Evolutionary conservation across 2,797 vertebrate genomes (phyloP), one percentile per base, ranked within the genome.

Genomic region (Sebastes trivittatus): DNA sequence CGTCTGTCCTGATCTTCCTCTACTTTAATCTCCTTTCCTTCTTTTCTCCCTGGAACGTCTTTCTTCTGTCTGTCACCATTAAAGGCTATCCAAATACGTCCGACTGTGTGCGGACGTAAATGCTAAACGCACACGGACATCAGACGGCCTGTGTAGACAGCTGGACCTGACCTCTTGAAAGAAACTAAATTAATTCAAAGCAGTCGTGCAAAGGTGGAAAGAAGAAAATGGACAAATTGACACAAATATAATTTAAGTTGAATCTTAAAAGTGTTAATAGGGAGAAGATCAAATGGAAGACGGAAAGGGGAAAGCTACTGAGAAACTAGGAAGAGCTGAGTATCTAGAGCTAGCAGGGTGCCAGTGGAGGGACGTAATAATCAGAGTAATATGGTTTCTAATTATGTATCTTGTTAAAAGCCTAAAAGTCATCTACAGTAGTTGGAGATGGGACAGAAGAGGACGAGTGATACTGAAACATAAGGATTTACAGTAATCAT

Each of bases 21-120:
- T n/a, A 34, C 85, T 94, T 89, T 92, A 84, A 89, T 89, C 90
- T 86, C 73, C 52, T 74, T 81, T 70, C 6, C 56, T 56, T 75
- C 81, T 77, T 80, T 71, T 72, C 60, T 55, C 58, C 20, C 61
- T 36, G 32, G 71, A 72, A 74, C 70, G 65, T 84, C 49, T 80
- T 75, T 86, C 72, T 49, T 83, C 66, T 87, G 80, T 88, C 77
- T 7, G 6, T 89, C 81, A 86, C 80, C 69, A 84, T 86, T 85
- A 87, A 82, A 77, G 68, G 56, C 62, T 65, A 54, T 65, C 62
- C 71, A 74, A 67, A 83, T 38, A 68, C 2, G 1, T 77, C 61
- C 32, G 16, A 64, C 79, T 69, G 52, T 36, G 76, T 23, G 66
- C 1, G 34, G 13, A 81, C 18, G 1, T 22, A 73, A 72, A 72